Evolutionary conservation across 2,113 vertebrate genomes (phyloP).

Genomic region (Thamnophis sirtalis): DNA sequence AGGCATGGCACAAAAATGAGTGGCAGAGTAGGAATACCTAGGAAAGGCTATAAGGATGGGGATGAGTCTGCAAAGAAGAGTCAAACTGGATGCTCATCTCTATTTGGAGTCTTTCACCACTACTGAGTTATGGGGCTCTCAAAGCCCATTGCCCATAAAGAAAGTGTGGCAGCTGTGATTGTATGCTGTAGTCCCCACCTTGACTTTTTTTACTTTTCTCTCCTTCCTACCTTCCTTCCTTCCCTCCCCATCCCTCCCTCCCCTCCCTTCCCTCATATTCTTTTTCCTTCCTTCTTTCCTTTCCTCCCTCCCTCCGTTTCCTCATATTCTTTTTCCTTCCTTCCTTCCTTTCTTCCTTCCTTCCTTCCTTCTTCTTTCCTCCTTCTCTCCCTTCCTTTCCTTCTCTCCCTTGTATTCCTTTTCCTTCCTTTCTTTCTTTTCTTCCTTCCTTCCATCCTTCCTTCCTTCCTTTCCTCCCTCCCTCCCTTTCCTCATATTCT

Average conservation of each 20-base stretch:
- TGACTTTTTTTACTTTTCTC: background rate
- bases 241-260: too few relatives aligned
- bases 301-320: fast-evolving
- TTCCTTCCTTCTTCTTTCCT: too few relatives aligned
- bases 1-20: too few relatives aligned
- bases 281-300: fast-evolving
- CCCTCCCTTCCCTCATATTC: too few relatives aligned
- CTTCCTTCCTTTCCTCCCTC: too few relatives aligned
- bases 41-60: background rate
- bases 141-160: background rate
- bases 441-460: too few relatives aligned
- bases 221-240: too few relatives aligned
- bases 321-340: too few relatives aligned
- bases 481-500: too few relatives aligned
- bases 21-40: background rate
- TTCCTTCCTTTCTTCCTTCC: too few relatives aligned
- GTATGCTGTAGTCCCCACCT: background rate
- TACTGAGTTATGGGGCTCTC: background rate
- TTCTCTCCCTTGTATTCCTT: too few relatives aligned
- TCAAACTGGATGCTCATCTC: background rate
- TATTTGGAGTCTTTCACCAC: background rate
- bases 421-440: too few relatives aligned
- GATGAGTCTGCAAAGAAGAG: background rate
- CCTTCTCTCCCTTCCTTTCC: fast-evolving
- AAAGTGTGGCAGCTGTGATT: background rate